Evolutionary conservation across 2,888 invertebrate genomes (phyloP), one percentile per base, ranked within the genome.

Genomic region (Pogonocherus hispidulus): DNA sequence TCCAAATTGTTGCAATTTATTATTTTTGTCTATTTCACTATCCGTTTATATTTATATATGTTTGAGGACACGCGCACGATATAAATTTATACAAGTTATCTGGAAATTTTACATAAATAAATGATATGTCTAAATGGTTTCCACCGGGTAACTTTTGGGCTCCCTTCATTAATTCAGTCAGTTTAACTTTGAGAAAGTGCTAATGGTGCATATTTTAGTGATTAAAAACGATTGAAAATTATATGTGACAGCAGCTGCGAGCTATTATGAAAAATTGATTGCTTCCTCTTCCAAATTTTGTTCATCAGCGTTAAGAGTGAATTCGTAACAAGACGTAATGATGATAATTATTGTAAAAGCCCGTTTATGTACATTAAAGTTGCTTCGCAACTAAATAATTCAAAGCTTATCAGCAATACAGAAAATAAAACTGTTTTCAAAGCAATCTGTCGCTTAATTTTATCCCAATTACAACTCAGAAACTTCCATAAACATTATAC

Each of bases 311-410:
- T 57, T 44, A 59, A 46, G 47, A 27, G 47, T 47, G 32, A 59
- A 59, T 47, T 32, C 32, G 59, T 18, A 32, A 23, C 11, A 47
- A 32, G 59, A 47, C 27, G 41, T 59, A 47, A 59, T 32, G 59
- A 32, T 59, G 59, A 59, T 47, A 59, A 59, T 59, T 59, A 46
- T 59, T 47, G 56, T 23, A 57, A 23, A 37, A 57, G 41, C 59
- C 32, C 46, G 47, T 47, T 59, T 59, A 41, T 16, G 14, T 41
- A n/a, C 47, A 32, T 19, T 32, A 20, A 44, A 47, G 47, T 18
- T 19, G 47, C 32, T n/a, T 27, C 11, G 18, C 6, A 32, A 16
- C 22, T 44, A 46, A 59, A 59, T 44, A 46, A 41, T 41, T 41
- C 41, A 41, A 16, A 32, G 32, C 8, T 32, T 41, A 4, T 41